These are phyloP conservation scores for Acomys russatus DNA, from an alignment of 2,797 vertebrate genomes.

Conservation along the genomic window DNA sequence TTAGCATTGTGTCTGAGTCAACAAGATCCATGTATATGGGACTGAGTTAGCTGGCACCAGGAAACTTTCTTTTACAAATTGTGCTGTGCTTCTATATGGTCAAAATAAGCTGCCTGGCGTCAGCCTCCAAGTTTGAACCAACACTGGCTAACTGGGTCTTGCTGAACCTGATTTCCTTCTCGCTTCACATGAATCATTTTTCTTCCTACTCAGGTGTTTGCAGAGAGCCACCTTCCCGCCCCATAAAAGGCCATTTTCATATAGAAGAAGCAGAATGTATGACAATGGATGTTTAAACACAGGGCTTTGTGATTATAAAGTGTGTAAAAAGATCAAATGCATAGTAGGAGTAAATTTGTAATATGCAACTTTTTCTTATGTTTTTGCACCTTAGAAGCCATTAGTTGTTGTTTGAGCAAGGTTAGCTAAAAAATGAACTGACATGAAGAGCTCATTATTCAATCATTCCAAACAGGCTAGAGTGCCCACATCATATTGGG, in stretches of 20 bases:
- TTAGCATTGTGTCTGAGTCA: not conserved
- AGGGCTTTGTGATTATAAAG: not conserved
- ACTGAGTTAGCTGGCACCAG: not conserved
- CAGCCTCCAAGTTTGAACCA: not conserved
- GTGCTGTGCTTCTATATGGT: not conserved
- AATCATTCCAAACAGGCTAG: not conserved
- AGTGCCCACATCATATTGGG: not conserved
- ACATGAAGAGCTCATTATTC: not conserved
- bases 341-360: not conserved
- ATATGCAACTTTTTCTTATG: conserved; percentile 24
- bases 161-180: not conserved
- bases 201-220: not conserved
- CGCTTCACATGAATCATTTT: not conserved
- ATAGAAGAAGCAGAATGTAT: not conserved
- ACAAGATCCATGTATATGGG: not conserved
- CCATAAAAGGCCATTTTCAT: not conserved
- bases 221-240: not conserved
- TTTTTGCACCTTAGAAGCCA: conserved; percentile 29
- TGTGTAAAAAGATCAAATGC: conserved; percentile 34
- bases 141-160: no score
- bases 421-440: not conserved
- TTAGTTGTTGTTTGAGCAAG: not conserved
- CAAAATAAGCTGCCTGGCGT: not conserved
- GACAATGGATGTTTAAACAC: not conserved
- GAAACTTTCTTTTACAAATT: not conserved